These are phyloP conservation scores for Apamea crenata DNA, from an alignment of 2,888 invertebrate species.

Conservation along the genomic window DNA sequence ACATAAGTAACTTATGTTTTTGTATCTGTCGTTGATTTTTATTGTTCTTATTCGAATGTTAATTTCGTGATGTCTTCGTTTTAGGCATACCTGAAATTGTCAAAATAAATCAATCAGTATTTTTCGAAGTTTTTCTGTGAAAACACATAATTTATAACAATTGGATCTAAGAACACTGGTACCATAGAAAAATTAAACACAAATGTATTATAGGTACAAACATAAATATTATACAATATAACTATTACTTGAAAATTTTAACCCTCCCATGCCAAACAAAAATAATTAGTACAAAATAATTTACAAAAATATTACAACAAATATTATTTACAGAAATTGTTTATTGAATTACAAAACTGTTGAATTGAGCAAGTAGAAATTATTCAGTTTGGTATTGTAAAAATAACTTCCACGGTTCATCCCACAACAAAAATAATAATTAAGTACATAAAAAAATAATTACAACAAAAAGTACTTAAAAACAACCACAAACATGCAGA, in stretches of 20 bases:
- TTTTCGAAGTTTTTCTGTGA: slow-evolving; percentile 8
- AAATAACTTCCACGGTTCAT: slow-evolving; percentile 36
- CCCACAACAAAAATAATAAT: slow-evolving; percentile 23
- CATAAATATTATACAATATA: slow-evolving; percentile 61
- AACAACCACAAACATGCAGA: slow-evolving; percentile 66
- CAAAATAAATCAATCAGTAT: slow-evolving; percentile 58
- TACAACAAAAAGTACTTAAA: slow-evolving; percentile 26
- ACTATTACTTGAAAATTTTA: slow-evolving; percentile 29
- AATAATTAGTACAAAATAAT: slow-evolving; percentile 58
- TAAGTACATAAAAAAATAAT: background rate
- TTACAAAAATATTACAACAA: slow-evolving; percentile 47
- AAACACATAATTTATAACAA: slow-evolving; percentile 29
- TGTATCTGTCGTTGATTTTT: slow-evolving; percentile 77
- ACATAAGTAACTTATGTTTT: slow-evolving; percentile 79
- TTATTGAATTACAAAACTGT: background rate
- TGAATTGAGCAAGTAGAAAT: slow-evolving; percentile 27
- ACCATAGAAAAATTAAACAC: slow-evolving; percentile 73
- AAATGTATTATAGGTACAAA: slow-evolving; percentile 58
- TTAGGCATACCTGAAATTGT: slow-evolving; percentile 86
- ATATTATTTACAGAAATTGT: slow-evolving; percentile 7
- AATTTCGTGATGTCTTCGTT: slow-evolving; percentile 76
- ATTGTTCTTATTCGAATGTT: slow-evolving; percentile 77
- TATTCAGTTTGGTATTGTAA: slow-evolving; percentile 27
- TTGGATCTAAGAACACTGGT: slow-evolving; percentile 77
- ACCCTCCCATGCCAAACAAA: slow-evolving; percentile 45